Evolutionary conservation across 2,113 vertebrate species (phyloP).

Genomic region (Naja naja): DNA sequence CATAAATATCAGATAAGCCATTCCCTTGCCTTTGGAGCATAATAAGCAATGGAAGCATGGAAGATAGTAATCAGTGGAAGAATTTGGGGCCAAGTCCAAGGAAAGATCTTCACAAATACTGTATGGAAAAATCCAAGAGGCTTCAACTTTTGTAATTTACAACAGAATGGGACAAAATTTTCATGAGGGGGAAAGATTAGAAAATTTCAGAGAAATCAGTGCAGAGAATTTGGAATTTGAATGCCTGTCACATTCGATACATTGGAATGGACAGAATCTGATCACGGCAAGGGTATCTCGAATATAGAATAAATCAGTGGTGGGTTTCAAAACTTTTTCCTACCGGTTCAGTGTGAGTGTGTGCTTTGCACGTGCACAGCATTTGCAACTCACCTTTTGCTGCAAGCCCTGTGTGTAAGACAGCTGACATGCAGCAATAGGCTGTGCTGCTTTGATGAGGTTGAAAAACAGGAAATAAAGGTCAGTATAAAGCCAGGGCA

Average conservation of each 20-base stretch:
- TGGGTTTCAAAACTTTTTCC: too few relatives aligned
- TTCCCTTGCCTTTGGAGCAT: not conserved
- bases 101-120: not conserved
- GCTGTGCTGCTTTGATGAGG: too few relatives aligned
- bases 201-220: not conserved
- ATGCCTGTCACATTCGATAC: not conserved
- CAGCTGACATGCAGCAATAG: too few relatives aligned
- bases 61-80: not conserved
- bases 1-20: not conserved
- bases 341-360: too few relatives aligned
- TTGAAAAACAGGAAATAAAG: too few relatives aligned
- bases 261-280: not conserved
- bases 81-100: not conserved
- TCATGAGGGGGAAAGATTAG: not conserved
- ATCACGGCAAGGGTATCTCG: not conserved
- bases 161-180: not conserved
- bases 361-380: too few relatives aligned
- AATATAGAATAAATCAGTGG: not conserved
- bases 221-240: not conserved
- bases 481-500: too few relatives aligned
- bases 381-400: too few relatives aligned
- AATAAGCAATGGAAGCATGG: not conserved
- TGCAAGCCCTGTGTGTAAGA: too few relatives aligned
- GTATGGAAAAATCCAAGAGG: not conserved
- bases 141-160: not conserved